phyloP scores from a whole-genome alignment of 2,113 vertebrate species.

The Thunnus maccoyii region DNA sequence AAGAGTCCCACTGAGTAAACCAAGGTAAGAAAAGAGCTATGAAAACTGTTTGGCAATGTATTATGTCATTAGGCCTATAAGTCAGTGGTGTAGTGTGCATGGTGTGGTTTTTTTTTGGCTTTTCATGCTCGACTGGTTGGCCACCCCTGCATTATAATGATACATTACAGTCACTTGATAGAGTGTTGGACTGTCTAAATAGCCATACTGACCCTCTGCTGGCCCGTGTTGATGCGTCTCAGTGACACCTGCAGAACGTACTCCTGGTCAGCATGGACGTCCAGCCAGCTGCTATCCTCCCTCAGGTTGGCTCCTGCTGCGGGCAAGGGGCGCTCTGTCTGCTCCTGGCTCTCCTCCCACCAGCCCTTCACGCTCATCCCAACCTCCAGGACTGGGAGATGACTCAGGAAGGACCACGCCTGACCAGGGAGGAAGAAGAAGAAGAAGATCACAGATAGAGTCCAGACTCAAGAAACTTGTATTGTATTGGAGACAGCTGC shows the following conservation, averaged over 20 bases:
- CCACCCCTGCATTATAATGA: background rate
- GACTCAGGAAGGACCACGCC: slow-evolving; percentile 94
- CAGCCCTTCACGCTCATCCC: slow-evolving; percentile 91
- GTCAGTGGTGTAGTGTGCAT: no score
- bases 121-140: no score
- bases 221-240: slow-evolving; percentile 86
- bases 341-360: slow-evolving; percentile 87
- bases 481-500: no score
- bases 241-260: slow-evolving; percentile 95
- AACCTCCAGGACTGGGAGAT: slow-evolving; percentile 91
- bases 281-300: slow-evolving; percentile 90
- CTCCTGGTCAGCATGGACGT: slow-evolving; percentile 95
- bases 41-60: no score
- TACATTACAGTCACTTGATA: background rate
- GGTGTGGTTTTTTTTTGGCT: no score
- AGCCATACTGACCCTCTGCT: slow-evolving; percentile 87
- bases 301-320: slow-evolving; percentile 76
- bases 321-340: slow-evolving; percentile 84
- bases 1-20: background rate
- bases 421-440: slow-evolving; percentile 55
- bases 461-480: no score
- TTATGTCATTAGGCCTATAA: no score
- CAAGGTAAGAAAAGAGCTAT: no score
- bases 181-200: background rate
- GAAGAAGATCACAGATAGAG: no score